phyloP scores from a whole-genome alignment of 2,113 vertebrate genomes.

The Gracilinanus agilis region DNA sequence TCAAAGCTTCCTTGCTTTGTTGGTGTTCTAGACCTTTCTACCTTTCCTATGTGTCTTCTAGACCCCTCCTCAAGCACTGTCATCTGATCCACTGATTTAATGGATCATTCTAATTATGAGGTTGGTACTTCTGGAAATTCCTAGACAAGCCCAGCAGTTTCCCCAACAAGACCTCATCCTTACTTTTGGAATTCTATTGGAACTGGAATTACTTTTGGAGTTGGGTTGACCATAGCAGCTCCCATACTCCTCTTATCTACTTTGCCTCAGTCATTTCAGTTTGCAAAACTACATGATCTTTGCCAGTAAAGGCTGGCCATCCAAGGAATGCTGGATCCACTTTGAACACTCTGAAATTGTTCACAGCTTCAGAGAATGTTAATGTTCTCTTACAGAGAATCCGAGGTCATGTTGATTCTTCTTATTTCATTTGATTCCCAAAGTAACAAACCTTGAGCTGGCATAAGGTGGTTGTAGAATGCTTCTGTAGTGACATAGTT shows the following conservation, averaged over 20 bases:
- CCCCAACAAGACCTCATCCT: conserved; percentile 32
- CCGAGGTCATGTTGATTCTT: conserved; percentile 61
- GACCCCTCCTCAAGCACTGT: not conserved
- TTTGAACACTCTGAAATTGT: conserved; percentile 38
- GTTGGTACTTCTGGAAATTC: conserved; percentile 8
- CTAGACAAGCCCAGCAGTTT: conserved; percentile 15
- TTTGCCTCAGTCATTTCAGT: conserved; percentile 41
- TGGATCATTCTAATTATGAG: conserved; percentile 41
- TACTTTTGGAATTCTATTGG: conserved; percentile 1
- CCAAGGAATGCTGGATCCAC: conserved; percentile 34
- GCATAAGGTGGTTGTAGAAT: conserved; percentile 73
- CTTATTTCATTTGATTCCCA: conserved; percentile 73
- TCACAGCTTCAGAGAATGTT: conserved; percentile 45
- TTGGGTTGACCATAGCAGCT: conserved; percentile 47
- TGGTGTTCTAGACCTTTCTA: not conserved
- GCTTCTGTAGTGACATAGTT: conserved; percentile 80
- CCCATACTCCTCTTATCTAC: conserved; percentile 57
- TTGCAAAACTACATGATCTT: conserved; percentile 63
- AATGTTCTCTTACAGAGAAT: conserved; percentile 47
- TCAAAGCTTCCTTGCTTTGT: too few relatives aligned
- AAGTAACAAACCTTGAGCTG: conserved; percentile 72
- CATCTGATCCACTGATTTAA: not conserved
- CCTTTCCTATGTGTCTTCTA: not conserved
- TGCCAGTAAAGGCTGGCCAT: conserved; percentile 50
- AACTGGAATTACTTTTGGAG: not conserved